Percentiles rank a stretch among this genome's conserved stretches.
phyloP scores from a whole-genome alignment of 2,113 vertebrate genomes.

The Ctenodactylus gundi region DNA sequence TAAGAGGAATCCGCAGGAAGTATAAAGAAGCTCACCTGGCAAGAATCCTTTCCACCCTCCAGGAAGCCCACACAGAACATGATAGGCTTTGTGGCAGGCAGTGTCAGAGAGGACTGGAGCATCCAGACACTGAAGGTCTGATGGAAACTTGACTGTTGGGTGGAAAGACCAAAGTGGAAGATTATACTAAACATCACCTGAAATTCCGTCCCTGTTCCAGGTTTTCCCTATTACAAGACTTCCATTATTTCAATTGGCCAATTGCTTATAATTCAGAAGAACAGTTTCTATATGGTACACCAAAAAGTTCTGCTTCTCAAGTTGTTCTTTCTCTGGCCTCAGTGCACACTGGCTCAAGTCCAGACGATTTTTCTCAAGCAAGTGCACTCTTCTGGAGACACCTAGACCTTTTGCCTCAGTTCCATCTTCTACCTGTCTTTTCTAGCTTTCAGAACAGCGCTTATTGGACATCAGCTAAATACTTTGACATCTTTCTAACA shows the following conservation, averaged over 20 bases:
- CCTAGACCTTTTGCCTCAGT: background rate
- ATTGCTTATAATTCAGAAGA: background rate
- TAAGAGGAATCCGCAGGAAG: fast-evolving
- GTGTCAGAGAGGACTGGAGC: constrained; percentile 82
- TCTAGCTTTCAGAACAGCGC: background rate
- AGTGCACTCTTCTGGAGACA: background rate
- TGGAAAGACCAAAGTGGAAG: background rate
- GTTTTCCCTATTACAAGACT: background rate
- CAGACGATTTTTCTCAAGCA: background rate
- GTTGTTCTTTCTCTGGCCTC: background rate
- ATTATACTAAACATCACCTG: background rate
- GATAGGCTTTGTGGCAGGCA: constrained; percentile 77
- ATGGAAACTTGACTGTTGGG: constrained; percentile 80
- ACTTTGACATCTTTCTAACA: background rate
- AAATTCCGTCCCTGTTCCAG: background rate
- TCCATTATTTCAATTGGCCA: background rate
- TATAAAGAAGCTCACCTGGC: constrained; percentile 80
- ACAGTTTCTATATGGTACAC: background rate
- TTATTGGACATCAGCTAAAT: background rate
- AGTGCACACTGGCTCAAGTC: background rate
- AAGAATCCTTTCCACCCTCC: constrained; percentile 87
- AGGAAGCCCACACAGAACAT: constrained; percentile 86
- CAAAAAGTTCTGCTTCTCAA: background rate
- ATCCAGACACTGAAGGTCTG: constrained; percentile 83
- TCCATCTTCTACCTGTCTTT: background rate